phyloP scores from a whole-genome alignment of 2,888 invertebrate species.

The Acrobasis consociella region DNA sequence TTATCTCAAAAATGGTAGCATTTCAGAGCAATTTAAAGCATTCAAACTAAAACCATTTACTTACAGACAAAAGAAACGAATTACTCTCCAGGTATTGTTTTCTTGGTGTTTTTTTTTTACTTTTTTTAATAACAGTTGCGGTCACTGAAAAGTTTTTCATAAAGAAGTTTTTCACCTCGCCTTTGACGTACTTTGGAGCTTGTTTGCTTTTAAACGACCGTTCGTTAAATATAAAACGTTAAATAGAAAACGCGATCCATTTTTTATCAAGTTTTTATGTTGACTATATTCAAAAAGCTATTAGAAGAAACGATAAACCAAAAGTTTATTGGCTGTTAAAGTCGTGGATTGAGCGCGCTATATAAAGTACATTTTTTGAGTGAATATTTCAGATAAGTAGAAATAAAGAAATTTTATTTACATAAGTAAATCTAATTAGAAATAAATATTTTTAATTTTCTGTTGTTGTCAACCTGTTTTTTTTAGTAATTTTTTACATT shows the following conservation, averaged over 20 bases:
- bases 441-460: no score
- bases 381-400: neutral
- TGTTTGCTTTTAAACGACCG: constrained; percentile 2
- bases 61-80: constrained; percentile 27
- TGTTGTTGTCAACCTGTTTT: no score
- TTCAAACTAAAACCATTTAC: constrained; percentile 12
- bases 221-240: constrained; percentile 3
- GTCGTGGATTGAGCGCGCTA: neutral
- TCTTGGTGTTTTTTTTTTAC: constrained; percentile 35
- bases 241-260: neutral
- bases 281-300: constrained; percentile 12
- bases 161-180: constrained; percentile 27
- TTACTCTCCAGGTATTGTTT: constrained; percentile 38
- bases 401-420: no score
- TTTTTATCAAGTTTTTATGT: constrained; percentile 8
- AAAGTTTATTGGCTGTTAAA: constrained; percentile 11
- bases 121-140: constrained; percentile 42
- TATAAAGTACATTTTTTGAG: neutral
- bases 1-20: neutral
- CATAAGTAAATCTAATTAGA: no score
- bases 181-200: constrained; percentile 22
- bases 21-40: constrained; percentile 13
- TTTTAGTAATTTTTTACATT: no score
- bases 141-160: constrained; percentile 35
- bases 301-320: constrained; percentile 5